Percentiles rank a stretch among this genome's conserved stretches.
phyloP scores from a whole-genome alignment of 2,797 vertebrate species.

The Coluber constrictor region DNA sequence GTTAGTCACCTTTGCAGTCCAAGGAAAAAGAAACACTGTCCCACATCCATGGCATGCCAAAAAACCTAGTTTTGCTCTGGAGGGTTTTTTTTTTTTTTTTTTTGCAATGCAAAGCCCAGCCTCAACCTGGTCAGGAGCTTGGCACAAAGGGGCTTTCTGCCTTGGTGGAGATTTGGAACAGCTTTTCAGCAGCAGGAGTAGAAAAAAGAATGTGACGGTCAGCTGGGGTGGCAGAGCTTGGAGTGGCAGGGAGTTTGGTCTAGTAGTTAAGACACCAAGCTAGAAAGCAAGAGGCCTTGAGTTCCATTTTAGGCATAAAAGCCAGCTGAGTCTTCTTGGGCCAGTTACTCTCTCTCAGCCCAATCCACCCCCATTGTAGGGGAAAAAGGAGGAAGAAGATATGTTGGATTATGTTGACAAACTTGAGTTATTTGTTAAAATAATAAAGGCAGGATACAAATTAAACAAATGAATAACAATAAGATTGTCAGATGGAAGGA shows the following conservation, averaged over 20 bases:
- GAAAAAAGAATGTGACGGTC: neutral
- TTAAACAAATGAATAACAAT: neutral
- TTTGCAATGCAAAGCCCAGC: neutral
- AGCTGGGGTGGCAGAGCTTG: neutral
- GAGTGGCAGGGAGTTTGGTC: neutral
- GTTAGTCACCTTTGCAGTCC: neutral
- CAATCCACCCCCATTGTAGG: neutral
- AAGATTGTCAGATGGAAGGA: neutral
- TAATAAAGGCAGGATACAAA: neutral
- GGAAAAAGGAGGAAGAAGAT: neutral
- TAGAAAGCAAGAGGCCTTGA: neutral
- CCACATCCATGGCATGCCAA: neutral
- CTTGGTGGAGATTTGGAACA: neutral
- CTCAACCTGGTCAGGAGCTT: neutral
- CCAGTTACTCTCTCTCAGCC: neutral
- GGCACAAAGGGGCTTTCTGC: neutral
- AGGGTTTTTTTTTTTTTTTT: neutral
- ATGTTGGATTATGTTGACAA: neutral
- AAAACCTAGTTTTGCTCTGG: neutral
- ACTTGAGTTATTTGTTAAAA: neutral
- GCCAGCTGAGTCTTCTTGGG: too few species aligned
- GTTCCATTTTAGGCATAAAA: neutral
- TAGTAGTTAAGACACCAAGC: neutral
- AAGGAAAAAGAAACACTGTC: neutral
- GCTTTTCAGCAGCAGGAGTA: neutral